Evolutionary conservation across 2,888 invertebrate genomes (phyloP).

Genomic region (Pammene fasciana): DNA sequence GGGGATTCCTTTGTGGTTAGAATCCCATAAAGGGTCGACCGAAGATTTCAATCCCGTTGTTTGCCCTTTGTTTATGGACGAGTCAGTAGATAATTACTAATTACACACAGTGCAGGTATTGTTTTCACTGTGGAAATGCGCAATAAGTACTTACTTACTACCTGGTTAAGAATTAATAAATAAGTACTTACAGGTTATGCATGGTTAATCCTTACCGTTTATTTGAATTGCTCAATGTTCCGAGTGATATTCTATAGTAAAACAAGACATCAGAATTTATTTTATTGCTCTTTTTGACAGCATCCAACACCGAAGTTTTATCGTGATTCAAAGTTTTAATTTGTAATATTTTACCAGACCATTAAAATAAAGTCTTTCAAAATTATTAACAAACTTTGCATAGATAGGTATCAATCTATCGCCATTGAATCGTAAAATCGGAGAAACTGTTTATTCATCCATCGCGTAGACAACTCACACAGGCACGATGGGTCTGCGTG

Average conservation of each 20-base stretch:
- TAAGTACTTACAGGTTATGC: too few species aligned
- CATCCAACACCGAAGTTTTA: conserved; percentile 3
- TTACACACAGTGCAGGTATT: conserved; percentile 42
- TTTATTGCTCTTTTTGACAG: conserved; percentile 22
- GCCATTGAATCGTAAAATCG: conserved; percentile 80
- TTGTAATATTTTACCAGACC: conserved; percentile 49
- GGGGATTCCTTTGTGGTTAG: conserved; percentile 72
- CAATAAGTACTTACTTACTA: too few species aligned
- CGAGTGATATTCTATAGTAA: not conserved
- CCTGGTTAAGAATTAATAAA: too few species aligned
- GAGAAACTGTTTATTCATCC: conserved; percentile 82
- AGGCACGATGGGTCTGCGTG: conserved; percentile 52
- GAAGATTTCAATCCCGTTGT: conserved; percentile 54
- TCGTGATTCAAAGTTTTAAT: conserved; percentile 39
- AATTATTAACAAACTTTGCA: conserved; percentile 76
- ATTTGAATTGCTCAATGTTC: conserved; percentile 4
- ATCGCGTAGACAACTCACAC: conserved; percentile 56
- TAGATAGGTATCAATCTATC: conserved; percentile 78
- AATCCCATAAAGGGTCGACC: conserved; percentile 52
- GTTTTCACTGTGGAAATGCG: conserved; percentile 38
- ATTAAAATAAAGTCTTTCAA: conserved; percentile 60
- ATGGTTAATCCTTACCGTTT: not conserved
- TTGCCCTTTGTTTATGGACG: conserved; percentile 54
- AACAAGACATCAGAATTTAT: not conserved
- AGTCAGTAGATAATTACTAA: conserved; percentile 51